phyloP scores from a whole-genome alignment of 2,797 vertebrate species.

The Leptodactylus fallax region DNA sequence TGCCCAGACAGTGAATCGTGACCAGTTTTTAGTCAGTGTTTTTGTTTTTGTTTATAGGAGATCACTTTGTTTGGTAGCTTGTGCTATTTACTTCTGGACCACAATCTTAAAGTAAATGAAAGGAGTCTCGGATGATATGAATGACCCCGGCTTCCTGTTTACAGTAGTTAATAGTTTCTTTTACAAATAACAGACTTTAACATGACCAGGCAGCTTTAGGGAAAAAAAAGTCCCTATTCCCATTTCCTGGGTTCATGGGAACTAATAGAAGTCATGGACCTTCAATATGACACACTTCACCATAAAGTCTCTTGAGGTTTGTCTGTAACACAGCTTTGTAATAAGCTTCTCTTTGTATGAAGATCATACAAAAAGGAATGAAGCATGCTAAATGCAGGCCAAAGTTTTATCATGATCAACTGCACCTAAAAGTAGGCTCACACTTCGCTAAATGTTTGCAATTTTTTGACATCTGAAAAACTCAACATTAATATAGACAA shows the following conservation, averaged over 20 bases:
- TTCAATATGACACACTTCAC: neutral
- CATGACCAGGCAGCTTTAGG: neutral
- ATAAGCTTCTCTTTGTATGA: neutral
- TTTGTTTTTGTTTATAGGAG: neutral
- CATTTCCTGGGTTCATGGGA: constrained; percentile 53
- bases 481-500: no score
- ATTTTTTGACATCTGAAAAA: no score
- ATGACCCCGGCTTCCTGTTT: constrained; percentile 51
- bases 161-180: constrained; percentile 51
- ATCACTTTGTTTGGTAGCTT: constrained; percentile 46
- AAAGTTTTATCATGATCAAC: no score
- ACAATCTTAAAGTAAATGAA: constrained; percentile 36
- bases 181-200: constrained; percentile 51
- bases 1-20: no score
- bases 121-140: constrained; percentile 37
- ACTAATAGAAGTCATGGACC: constrained; percentile 10
- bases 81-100: constrained; percentile 58
- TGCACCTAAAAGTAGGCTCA: no score
- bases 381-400: no score
- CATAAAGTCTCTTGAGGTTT: neutral
- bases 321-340: neutral
- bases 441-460: no score
- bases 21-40: neutral
- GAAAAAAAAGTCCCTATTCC: neutral
- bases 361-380: neutral